Percentiles rank a stretch among this genome's conserved stretches.
Conservation (phyloP, 2,113 vertebrate genomes). For the Sander lucioperca region DNA sequence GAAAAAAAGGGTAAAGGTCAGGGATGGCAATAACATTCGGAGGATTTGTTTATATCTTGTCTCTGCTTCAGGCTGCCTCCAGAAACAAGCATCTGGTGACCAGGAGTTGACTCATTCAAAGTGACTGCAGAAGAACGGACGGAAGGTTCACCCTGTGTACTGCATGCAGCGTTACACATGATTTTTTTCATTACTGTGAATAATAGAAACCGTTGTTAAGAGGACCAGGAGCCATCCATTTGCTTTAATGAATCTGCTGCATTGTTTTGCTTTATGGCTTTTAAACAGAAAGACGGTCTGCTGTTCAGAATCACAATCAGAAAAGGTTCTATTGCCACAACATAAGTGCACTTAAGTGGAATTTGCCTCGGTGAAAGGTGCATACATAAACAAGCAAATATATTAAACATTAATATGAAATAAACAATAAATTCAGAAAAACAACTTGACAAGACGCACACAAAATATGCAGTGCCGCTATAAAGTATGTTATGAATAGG, state of each 20-base stretch:
- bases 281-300: neutral
- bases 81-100: neutral
- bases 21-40: neutral
- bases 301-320: neutral
- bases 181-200: slow-evolving; percentile 3
- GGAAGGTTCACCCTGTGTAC: neutral
- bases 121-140: neutral
- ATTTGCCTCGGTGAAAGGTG: too few relatives aligned
- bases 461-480: too few relatives aligned
- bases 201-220: neutral
- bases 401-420: too few relatives aligned
- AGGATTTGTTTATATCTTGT: neutral
- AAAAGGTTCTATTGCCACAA: too few relatives aligned
- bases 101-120: neutral
- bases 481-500: neutral
- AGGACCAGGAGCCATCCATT: neutral
- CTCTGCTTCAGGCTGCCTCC: neutral
- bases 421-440: too few relatives aligned
- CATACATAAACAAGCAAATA: too few relatives aligned
- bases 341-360: too few relatives aligned
- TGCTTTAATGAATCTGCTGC: neutral
- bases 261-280: neutral
- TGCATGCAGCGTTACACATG: neutral
- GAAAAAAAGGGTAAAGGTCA: slow-evolving; percentile 13
- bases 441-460: too few relatives aligned